Conservation (phyloP, 2,113 vertebrate species). For the Leucoraja erinaceus region DNA sequence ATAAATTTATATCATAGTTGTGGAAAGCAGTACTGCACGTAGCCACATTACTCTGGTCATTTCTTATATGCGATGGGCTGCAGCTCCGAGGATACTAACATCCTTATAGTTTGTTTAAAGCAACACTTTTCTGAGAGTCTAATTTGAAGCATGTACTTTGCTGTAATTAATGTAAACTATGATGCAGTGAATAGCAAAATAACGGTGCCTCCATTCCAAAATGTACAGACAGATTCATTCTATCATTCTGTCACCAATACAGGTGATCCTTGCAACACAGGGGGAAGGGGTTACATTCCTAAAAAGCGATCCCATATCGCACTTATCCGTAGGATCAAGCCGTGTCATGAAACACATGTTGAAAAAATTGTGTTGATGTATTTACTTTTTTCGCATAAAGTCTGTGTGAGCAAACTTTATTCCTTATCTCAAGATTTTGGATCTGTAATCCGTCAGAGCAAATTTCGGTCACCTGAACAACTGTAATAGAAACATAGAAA, state of each 20-base stretch:
- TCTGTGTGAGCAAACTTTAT: no score
- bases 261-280: not conserved
- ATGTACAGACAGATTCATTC: not conserved
- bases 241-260: not conserved
- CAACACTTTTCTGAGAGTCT: not conserved
- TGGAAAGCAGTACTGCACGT: not conserved
- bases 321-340: no score
- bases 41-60: not conserved
- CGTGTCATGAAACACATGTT: no score
- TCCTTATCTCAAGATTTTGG: no score
- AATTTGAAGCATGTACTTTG: not conserved
- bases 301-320: no score
- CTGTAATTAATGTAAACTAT: not conserved
- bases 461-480: no score
- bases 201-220: not conserved
- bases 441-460: no score
- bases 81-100: not conserved
- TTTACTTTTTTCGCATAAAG: no score
- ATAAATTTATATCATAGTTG: not conserved
- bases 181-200: not conserved
- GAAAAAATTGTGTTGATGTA: no score
- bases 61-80: not conserved
- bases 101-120: not conserved
- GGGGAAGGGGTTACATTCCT: no score
- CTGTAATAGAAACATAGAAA: no score